A percentile compares a stretch with the other conserved stretches of the same genome.
These are phyloP conservation scores for Pedetes capensis DNA, from an alignment of 2,113 vertebrate genomes.

Conservation along the genomic window DNA sequence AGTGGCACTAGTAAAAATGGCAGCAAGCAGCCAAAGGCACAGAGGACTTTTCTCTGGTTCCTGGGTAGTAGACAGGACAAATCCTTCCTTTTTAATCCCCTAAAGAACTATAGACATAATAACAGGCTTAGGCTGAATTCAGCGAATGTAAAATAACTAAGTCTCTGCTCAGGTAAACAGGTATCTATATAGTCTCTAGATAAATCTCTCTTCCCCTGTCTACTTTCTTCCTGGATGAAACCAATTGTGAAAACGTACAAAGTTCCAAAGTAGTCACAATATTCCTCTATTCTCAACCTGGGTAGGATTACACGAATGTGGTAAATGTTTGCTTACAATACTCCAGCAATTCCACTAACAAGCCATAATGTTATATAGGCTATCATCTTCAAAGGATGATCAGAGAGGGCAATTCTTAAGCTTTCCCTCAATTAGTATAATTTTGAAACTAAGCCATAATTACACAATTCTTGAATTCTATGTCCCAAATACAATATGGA, in stretches of 20 bases:
- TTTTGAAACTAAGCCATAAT: neutral
- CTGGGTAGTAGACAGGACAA: neutral
- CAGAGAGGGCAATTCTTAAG: neutral
- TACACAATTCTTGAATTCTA: constrained; percentile 33
- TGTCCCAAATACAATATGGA: neutral
- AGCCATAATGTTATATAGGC: neutral
- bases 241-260: neutral
- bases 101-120: neutral
- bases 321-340: neutral
- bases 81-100: neutral
- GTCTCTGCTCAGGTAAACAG: neutral
- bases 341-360: constrained; percentile 12
- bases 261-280: neutral
- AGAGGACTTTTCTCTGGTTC: constrained; percentile 2
- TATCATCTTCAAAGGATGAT: neutral
- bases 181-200: neutral
- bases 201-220: neutral
- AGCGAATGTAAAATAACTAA: neutral
- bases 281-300: neutral
- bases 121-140: neutral
- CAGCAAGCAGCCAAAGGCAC: neutral
- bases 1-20: constrained; percentile 10
- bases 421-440: neutral
- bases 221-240: constrained; percentile 21
- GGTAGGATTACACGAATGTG: neutral